phyloP scores from a whole-genome alignment of 1,140 invertebrate species.

The Caenorhabditis brenneri region DNA sequence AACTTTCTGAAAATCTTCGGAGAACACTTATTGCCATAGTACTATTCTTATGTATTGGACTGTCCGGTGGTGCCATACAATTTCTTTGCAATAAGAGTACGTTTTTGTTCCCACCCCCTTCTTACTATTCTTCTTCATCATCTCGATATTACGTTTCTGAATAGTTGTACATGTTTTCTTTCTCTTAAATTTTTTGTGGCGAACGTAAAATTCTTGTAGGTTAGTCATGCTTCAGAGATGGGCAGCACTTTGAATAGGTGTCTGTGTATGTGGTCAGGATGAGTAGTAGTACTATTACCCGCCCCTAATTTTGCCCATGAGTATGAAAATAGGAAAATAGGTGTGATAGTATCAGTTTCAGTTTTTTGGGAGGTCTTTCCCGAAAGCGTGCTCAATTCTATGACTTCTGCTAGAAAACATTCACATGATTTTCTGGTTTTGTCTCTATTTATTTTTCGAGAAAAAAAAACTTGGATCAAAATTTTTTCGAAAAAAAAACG shows the following conservation, averaged over 20 bases:
- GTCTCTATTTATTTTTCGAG: too few species aligned
- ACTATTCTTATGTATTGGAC: constrained; percentile 13
- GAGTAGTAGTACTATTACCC: constrained; percentile 18
- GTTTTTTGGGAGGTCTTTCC: neutral
- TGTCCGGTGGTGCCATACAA: constrained; percentile 20
- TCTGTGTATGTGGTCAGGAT: constrained; percentile 2
- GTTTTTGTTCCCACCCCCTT: neutral
- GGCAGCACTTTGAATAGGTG: neutral
- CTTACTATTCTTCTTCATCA: constrained; percentile 8
- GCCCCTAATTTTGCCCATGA: constrained; percentile 12
- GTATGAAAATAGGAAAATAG: neutral
- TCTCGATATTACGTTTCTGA: constrained; percentile 32
- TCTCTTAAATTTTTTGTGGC: constrained; percentile 2
- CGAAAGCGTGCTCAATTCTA: too few species aligned
- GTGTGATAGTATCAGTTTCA: neutral
- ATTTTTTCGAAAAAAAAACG: neutral
- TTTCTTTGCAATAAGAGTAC: constrained; percentile 25
- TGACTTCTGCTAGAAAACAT: too few species aligned
- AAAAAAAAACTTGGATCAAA: too few species aligned
- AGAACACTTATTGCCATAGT: neutral
- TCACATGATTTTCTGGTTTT: too few species aligned
- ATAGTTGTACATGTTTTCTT: constrained; percentile 40
- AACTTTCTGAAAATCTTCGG: too few species aligned
- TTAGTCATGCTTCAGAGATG: constrained; percentile 37
- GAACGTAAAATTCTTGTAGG: constrained; percentile 32